Conservation (phyloP, 2,797 vertebrate genomes). For the Pelochelys cantorii region DNA sequence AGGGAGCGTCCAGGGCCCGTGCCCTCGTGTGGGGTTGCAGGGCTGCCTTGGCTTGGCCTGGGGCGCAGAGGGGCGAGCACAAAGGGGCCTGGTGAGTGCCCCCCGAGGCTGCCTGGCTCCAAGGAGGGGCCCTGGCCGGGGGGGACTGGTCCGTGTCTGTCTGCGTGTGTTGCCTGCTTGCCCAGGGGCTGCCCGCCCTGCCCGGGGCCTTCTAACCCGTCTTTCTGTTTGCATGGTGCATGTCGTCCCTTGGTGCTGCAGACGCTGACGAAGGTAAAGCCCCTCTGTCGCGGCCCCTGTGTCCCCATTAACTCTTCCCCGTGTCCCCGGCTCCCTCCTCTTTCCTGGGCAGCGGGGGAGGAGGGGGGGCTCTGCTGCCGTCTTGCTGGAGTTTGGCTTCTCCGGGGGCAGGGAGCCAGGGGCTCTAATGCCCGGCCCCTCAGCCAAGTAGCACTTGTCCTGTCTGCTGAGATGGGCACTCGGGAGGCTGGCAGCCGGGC, state of each 20-base stretch:
- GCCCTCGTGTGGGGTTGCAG: neutral
- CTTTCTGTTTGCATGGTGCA: slow-evolving; percentile 98
- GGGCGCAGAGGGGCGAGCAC: neutral
- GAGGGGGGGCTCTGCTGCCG: too few relatives aligned
- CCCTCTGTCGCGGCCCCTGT: neutral
- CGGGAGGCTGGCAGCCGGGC: too few relatives aligned
- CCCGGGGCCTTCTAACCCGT: slow-evolving; percentile 83
- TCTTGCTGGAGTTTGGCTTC: too few relatives aligned
- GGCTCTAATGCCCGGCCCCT: too few relatives aligned
- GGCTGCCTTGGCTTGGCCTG: neutral
- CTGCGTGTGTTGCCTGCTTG: neutral
- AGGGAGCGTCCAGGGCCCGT: too few relatives aligned
- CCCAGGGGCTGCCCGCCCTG: too few relatives aligned
- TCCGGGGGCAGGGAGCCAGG: too few relatives aligned
- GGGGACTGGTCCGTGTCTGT: fast-evolving
- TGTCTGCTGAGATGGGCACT: too few relatives aligned
- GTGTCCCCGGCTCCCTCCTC: neutral
- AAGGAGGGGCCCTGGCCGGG: neutral
- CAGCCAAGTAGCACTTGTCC: too few relatives aligned
- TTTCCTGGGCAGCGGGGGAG: neutral
- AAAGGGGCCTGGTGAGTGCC: neutral
- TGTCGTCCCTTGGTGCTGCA: slow-evolving; percentile 92
- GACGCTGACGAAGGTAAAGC: slow-evolving; percentile 96
- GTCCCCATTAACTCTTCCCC: slow-evolving; percentile 58
- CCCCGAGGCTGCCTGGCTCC: neutral